Evolutionary conservation across 23 tunicate genomes (phyloP).

Genomic region (Oikopleura albicans): DNA sequence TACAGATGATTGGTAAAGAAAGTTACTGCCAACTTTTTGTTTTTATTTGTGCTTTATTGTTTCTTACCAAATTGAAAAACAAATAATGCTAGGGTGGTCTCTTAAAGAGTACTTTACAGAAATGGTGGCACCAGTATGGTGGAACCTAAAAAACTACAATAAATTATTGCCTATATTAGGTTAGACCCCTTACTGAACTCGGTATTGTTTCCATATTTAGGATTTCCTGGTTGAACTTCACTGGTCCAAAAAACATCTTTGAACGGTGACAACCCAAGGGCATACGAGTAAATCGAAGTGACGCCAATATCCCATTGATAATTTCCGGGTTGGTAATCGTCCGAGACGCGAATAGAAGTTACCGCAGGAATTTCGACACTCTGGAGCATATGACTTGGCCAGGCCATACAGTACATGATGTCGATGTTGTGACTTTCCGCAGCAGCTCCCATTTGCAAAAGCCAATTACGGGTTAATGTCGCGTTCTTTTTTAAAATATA

Average conservation of each 20-base stretch:
- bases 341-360: slow-evolving; percentile 29
- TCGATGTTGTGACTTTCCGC: slow-evolving; percentile 39
- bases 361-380: slow-evolving; percentile 21
- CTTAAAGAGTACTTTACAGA: no score
- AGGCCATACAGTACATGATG: slow-evolving; percentile 57
- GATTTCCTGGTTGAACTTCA: slow-evolving; percentile 39
- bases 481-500: background rate
- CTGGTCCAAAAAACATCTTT: slow-evolving; percentile 79
- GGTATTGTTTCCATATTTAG: slow-evolving; percentile 20
- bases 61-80: no score
- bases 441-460: slow-evolving; percentile 55
- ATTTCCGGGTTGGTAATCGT: slow-evolving; percentile 82
- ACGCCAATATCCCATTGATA: slow-evolving; percentile 65
- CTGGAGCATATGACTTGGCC: slow-evolving; percentile 67
- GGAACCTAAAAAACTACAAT: no score
- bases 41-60: no score
- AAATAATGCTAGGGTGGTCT: no score
- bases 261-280: slow-evolving; percentile 59
- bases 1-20: no score
- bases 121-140: no score
- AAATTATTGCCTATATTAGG: no score
- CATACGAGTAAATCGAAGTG: slow-evolving; percentile 61
- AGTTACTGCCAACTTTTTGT: no score
- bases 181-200: no score
- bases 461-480: slow-evolving; percentile 35